Percentiles rank a stretch among this genome's conserved stretches.
phyloP scores from a whole-genome alignment of 2,888 invertebrate genomes.

The Julus scanicus region DNA sequence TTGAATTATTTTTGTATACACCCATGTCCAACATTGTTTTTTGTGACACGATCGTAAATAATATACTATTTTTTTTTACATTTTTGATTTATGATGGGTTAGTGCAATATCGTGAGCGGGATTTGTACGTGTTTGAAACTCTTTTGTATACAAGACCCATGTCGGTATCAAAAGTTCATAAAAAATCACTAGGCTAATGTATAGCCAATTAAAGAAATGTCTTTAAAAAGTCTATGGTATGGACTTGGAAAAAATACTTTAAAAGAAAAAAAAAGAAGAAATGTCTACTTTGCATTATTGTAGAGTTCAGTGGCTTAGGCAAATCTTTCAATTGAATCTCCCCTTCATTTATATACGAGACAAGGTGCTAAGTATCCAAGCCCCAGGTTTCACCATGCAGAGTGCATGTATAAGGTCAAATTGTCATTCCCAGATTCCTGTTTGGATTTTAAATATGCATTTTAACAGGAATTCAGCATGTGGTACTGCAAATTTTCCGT shows the following conservation, averaged over 20 bases:
- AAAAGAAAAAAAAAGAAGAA: background rate
- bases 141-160: background rate
- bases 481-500: background rate
- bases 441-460: background rate
- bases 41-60: constrained; percentile 23
- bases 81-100: background rate
- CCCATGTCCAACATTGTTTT: constrained; percentile 42
- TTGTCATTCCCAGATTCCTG: background rate
- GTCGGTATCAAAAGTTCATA: background rate
- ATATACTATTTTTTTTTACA: background rate
- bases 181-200: background rate
- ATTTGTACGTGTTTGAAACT: background rate
- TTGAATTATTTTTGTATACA: constrained; percentile 41
- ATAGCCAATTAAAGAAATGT: background rate
- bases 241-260: too few species aligned
- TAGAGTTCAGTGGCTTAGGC: background rate
- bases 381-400: background rate
- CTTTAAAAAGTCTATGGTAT: background rate
- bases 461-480: constrained; percentile 37
- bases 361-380: constrained; percentile 5
- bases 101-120: background rate
- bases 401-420: background rate
- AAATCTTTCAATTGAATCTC: background rate
- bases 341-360: background rate
- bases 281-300: background rate